phyloP scores from a whole-genome alignment of 53 echinoderm and acorn worm species.

The Actinopyga echinites region DNA sequence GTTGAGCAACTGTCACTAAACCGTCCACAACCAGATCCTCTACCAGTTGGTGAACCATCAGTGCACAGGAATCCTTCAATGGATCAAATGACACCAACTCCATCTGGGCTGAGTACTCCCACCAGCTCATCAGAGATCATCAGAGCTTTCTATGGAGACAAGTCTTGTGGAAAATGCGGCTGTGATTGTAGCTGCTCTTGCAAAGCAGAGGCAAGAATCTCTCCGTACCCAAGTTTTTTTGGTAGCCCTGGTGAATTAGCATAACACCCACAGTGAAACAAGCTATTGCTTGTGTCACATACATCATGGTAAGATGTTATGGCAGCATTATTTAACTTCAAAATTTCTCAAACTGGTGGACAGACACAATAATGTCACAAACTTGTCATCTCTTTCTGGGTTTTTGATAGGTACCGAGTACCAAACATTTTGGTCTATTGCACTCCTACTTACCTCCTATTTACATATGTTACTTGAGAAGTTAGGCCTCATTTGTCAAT shows the following conservation, averaged over 20 bases:
- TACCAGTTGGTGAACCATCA: not conserved
- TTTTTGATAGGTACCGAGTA: no score
- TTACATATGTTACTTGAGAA: no score
- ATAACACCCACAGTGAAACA: not conserved
- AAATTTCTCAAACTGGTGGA: no score
- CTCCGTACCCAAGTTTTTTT: constrained; percentile 17
- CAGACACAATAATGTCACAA: no score
- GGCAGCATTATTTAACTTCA: no score
- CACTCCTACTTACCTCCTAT: no score
- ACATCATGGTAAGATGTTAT: no score
- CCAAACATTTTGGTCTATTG: no score
- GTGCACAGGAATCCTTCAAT: not conserved
- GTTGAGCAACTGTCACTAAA: not conserved
- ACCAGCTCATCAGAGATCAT: constrained; percentile 14
- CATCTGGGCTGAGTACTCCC: not conserved
- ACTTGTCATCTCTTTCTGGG: no score
- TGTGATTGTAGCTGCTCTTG: constrained; percentile 46
- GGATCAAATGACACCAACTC: not conserved
- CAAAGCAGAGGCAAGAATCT: constrained; percentile 19
- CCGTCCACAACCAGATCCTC: not conserved
- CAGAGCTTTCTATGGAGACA: constrained; percentile 13
- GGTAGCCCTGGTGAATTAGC: constrained; percentile 24
- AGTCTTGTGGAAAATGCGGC: constrained; percentile 22
- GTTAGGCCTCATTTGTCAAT: no score
- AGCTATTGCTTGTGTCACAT: no score